Evolutionary conservation across 2,113 vertebrate genomes (phyloP).

Genomic region (Raja brachyura): DNA sequence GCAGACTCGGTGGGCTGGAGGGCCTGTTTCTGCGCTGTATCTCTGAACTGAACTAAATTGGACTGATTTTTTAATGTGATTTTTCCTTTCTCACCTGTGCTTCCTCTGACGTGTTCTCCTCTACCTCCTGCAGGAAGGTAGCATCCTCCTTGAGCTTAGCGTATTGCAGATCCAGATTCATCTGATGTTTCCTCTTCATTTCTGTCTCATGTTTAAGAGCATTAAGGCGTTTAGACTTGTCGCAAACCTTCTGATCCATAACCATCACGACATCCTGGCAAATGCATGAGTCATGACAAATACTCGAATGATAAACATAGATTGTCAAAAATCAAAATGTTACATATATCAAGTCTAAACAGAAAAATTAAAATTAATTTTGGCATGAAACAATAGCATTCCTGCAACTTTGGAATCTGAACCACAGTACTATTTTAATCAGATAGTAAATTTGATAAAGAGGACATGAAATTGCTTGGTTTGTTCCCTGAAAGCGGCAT

Average conservation of each 20-base stretch:
- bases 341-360: not conserved
- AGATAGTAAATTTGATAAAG: not conserved
- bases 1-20: too few relatives aligned
- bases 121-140: slow-evolving; percentile 38
- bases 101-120: slow-evolving; percentile 50
- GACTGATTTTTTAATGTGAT: too few relatives aligned
- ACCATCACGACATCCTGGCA: slow-evolving; percentile 50
- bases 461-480: too few relatives aligned
- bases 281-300: not conserved
- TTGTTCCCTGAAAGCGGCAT: too few relatives aligned
- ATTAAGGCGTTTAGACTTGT: slow-evolving; percentile 67
- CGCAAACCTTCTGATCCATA: slow-evolving; percentile 61
- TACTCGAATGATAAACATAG: not conserved
- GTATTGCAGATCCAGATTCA: slow-evolving; percentile 57
- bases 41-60: too few relatives aligned
- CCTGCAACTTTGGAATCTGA: not conserved
- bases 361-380: not conserved
- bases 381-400: not conserved
- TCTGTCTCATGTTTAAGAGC: slow-evolving; percentile 59
- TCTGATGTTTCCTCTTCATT: slow-evolving; percentile 49
- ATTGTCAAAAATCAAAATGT: not conserved
- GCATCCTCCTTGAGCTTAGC: slow-evolving; percentile 46
- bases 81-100: slow-evolving; percentile 56
- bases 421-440: not conserved
- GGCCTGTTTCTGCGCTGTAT: too few relatives aligned